Evolutionary conservation across 2,113 vertebrate genomes (phyloP).

Genomic region (Ciconia maguari): DNA sequence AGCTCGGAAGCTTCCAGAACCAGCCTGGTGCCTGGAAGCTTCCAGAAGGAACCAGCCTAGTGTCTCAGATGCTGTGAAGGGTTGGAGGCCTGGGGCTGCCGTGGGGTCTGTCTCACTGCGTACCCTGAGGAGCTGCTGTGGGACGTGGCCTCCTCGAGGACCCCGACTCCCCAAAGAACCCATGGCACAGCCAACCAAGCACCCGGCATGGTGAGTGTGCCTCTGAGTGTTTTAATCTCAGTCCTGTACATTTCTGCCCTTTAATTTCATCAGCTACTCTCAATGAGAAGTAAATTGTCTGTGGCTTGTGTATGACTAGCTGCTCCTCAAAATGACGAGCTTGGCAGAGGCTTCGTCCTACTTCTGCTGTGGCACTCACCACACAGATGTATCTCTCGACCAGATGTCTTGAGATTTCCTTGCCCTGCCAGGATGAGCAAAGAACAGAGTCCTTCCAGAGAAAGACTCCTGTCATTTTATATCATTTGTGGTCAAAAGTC

Average conservation of each 20-base stretch:
- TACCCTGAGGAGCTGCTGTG: neutral
- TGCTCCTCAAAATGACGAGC: neutral
- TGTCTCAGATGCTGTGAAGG: neutral
- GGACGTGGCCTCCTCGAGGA: accelerated
- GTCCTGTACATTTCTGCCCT: neutral
- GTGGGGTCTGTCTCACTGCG: accelerated
- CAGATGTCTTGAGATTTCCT: neutral
- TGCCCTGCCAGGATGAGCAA: neutral
- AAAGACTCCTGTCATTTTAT: neutral
- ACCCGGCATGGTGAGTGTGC: neutral
- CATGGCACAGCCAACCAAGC: accelerated
- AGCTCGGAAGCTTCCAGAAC: neutral
- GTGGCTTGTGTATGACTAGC: neutral
- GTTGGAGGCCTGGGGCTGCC: neutral
- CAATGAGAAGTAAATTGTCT: neutral
- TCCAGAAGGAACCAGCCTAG: neutral
- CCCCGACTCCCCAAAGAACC: neutral
- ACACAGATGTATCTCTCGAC: neutral
- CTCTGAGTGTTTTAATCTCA: neutral
- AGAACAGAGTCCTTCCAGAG: neutral
- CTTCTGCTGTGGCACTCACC: neutral
- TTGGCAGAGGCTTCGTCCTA: neutral
- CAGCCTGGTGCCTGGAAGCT: neutral
- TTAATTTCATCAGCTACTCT: neutral
- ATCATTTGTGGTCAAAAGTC: neutral